Evolutionary conservation across 2,797 vertebrate genomes (phyloP).

Genomic region (Sarcoramphus papa): DNA sequence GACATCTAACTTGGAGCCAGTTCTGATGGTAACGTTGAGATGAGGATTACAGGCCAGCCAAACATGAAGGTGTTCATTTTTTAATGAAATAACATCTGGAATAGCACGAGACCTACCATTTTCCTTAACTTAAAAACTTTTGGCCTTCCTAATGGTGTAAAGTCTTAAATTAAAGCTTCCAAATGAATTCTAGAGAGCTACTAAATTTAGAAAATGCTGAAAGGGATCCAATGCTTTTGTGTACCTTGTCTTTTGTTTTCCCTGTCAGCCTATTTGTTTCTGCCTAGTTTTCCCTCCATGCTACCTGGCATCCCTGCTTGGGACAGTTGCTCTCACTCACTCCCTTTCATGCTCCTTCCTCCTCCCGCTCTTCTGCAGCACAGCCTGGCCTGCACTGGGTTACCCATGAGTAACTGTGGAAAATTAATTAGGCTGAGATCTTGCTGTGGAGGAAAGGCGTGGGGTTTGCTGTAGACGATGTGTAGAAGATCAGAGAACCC

Average conservation of each 20-base stretch:
- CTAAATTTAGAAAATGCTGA: neutral
- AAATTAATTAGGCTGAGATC: neutral
- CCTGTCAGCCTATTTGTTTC: neutral
- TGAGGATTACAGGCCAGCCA: neutral
- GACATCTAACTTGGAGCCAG: neutral
- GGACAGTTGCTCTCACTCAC: neutral
- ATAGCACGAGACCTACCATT: accelerated
- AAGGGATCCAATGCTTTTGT: neutral
- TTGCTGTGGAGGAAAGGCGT: neutral
- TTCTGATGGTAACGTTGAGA: neutral
- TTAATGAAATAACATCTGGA: neutral
- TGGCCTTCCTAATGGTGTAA: neutral
- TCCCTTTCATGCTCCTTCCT: neutral
- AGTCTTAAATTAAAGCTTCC: neutral
- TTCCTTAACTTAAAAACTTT: neutral
- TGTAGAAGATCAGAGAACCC: neutral
- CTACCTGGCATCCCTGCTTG: neutral
- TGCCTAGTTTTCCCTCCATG: neutral
- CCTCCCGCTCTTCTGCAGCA: accelerated
- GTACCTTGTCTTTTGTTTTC: neutral
- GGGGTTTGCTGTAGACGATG: neutral
- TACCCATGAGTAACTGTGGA: neutral
- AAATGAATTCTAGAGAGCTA: neutral
- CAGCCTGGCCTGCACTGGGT: neutral
- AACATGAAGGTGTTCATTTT: neutral